phyloP scores from a whole-genome alignment of 2,113 vertebrate species.

The Antechinus stuartii region DNA sequence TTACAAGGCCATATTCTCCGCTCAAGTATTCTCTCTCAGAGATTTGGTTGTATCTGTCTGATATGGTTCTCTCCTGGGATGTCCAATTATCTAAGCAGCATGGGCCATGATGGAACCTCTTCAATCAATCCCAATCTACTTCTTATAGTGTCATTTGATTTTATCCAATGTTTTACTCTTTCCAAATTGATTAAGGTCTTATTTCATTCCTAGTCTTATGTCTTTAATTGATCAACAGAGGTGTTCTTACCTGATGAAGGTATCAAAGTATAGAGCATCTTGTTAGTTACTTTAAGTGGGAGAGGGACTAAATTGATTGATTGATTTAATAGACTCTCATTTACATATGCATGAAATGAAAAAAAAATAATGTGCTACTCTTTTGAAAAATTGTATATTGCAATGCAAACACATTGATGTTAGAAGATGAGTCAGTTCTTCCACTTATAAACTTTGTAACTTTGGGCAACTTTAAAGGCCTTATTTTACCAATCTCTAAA shows the following conservation, averaged over 20 bases:
- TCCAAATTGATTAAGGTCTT: background rate
- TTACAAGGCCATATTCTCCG: background rate
- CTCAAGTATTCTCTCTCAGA: background rate
- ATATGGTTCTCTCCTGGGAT: background rate
- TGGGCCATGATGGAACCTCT: no score
- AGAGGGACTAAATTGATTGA: background rate
- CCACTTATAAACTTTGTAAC: background rate
- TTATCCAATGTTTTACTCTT: background rate
- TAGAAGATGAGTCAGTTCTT: background rate
- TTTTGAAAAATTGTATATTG: background rate
- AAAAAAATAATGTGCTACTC: background rate
- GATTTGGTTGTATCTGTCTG: background rate
- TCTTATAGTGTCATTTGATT: no score
- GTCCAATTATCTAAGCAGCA: no score
- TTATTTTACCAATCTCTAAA: background rate
- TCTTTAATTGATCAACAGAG: background rate
- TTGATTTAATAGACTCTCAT: background rate
- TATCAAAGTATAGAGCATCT: background rate
- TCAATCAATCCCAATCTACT: no score
- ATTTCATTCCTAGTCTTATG: background rate
- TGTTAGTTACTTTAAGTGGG: background rate
- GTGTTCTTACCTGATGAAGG: background rate
- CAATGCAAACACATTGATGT: background rate
- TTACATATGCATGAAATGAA: background rate
- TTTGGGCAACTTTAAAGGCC: background rate